Evolutionary conservation across 2,113 vertebrate species (phyloP).

Genomic region (Mormyrus lacerda): DNA sequence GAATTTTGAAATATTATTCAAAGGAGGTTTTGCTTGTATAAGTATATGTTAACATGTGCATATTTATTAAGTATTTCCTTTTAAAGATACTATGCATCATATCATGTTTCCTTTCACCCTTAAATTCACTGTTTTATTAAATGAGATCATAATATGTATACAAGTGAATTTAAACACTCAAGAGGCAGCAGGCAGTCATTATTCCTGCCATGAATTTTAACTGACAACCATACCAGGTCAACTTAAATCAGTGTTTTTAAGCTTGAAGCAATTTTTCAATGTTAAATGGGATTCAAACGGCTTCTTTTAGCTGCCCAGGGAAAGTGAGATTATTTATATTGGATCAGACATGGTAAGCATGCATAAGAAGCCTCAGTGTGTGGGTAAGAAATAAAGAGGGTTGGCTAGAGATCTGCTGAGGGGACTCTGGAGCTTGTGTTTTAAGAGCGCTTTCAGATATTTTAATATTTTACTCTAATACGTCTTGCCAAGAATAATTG

Average conservation of each 20-base stretch:
- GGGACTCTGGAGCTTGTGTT: not conserved
- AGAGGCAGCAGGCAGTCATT: not conserved
- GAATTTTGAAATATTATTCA: not conserved
- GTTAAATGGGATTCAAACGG: slow-evolving; percentile 1
- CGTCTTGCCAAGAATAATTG: not conserved
- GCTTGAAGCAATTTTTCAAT: slow-evolving; percentile 6
- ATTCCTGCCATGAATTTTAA: slow-evolving; percentile 4
- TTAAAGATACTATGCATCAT: not conserved
- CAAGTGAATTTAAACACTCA: not conserved
- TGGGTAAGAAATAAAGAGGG: not conserved
- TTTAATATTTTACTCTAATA: not conserved
- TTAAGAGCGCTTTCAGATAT: not conserved
- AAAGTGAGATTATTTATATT: slow-evolving; percentile 9
- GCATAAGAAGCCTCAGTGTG: not conserved
- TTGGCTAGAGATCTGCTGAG: not conserved
- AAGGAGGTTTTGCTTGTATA: not conserved
- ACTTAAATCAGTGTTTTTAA: not conserved
- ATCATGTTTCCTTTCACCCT: not conserved
- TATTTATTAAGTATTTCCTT: not conserved
- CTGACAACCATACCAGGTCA: slow-evolving; percentile 8
- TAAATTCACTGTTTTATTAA: not conserved
- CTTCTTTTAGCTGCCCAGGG: not conserved
- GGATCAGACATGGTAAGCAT: slow-evolving; percentile 5
- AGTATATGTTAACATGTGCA: not conserved
- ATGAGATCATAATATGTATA: not conserved